A percentile compares a stretch with the other conserved stretches of the same genome.
These are phyloP conservation scores for Ahaetulla prasina DNA, from an alignment of 2,113 vertebrate genomes.

Conservation along the genomic window DNA sequence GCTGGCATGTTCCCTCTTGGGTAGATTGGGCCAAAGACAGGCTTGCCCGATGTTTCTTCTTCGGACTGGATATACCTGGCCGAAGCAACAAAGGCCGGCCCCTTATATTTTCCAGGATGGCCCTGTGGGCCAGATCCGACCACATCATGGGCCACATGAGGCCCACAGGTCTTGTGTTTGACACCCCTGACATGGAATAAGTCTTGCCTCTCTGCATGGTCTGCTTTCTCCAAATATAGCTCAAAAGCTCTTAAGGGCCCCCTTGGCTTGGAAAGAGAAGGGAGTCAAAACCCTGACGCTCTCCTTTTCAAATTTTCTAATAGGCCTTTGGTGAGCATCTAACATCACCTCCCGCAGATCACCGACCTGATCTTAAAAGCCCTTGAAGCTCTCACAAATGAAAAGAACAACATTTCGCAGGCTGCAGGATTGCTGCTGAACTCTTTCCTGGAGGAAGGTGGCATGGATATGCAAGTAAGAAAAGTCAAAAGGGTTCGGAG, in stretches of 20 bases:
- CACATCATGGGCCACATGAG: too few species aligned
- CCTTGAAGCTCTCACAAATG: neutral
- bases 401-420: neutral
- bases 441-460: neutral
- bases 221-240: neutral
- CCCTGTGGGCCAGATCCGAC: too few species aligned
- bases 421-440: neutral
- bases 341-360: neutral
- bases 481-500: neutral
- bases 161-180: too few species aligned
- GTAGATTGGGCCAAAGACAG: too few species aligned
- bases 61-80: too few species aligned
- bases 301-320: neutral
- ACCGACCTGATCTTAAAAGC: neutral
- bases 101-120: too few species aligned
- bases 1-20: too few species aligned
- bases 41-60: too few species aligned
- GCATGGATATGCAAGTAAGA: neutral
- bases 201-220: neutral
- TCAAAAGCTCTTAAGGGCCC: neutral
- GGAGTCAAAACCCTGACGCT: neutral
- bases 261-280: neutral
- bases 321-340: conserved; percentile 3
- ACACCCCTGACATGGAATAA: neutral
- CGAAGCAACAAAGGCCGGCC: rapidly evolving